These are phyloP conservation scores for Sarcophaga peregrina DNA, from an alignment of 1,140 invertebrate species.

Conservation along the genomic window DNA sequence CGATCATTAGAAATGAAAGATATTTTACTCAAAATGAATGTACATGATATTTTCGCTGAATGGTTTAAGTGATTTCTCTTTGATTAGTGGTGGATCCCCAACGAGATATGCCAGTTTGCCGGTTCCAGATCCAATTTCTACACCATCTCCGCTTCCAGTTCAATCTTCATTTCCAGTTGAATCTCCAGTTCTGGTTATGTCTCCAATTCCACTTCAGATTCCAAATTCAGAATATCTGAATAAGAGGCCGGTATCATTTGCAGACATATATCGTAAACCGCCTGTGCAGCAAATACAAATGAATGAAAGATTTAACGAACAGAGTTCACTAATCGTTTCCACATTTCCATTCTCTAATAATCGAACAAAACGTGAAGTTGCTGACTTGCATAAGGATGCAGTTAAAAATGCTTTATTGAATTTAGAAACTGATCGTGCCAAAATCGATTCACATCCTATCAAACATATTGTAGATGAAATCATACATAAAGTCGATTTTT, in stretches of 20 bases:
- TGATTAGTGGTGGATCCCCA: constrained; percentile 66
- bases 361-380: not conserved
- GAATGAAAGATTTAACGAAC: constrained; percentile 5
- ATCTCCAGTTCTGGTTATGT: no score
- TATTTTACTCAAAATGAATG: constrained; percentile 69
- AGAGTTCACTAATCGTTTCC: not conserved
- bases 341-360: no score
- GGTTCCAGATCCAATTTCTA: not conserved
- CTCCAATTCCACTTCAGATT: no score
- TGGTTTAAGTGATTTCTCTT: constrained; percentile 70
- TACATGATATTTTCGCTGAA: constrained; percentile 72
- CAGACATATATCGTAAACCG: not conserved
- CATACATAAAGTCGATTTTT: constrained; percentile 74
- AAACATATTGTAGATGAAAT: constrained; percentile 73
- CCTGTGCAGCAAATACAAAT: not conserved
- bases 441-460: constrained; percentile 59
- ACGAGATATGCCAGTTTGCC: no score
- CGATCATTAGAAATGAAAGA: constrained; percentile 69
- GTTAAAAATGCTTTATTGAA: not conserved
- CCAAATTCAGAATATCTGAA: no score
- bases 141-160: not conserved
- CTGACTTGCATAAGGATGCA: not conserved
- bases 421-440: constrained; percentile 30
- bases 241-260: not conserved
- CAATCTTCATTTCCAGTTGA: no score